Percentiles rank a stretch among this genome's conserved stretches.
Conservation (phyloP, 30 jellyfish, hydroid and myxozoan genomes). For the Aurelia sp. region DNA sequence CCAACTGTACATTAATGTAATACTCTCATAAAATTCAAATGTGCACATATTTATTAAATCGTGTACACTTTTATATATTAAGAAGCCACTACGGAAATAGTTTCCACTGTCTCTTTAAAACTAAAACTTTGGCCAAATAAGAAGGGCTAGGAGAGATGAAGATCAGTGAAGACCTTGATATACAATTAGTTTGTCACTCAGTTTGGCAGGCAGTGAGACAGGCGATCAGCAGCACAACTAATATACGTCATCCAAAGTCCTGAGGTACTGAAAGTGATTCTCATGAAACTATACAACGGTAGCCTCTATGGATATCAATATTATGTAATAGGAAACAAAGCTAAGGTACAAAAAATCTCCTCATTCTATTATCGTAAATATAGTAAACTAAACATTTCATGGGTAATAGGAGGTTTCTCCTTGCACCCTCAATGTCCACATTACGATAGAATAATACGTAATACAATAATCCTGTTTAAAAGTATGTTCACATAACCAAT, state of each 20-base stretch:
- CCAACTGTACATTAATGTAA: constrained; percentile 51
- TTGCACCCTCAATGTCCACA: constrained; percentile 40
- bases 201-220: background rate
- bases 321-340: constrained; percentile 60
- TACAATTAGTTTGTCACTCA: background rate
- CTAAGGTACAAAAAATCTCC: constrained; percentile 72
- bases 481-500: constrained; percentile 68
- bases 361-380: constrained; percentile 77
- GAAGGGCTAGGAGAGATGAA: background rate
- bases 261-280: background rate
- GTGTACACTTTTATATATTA: constrained; percentile 27
- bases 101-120: constrained; percentile 46
- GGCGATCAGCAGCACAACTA: background rate
- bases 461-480: constrained; percentile 44
- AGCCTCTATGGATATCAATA: constrained; percentile 58
- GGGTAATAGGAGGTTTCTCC: constrained; percentile 26
- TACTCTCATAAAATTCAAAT: constrained; percentile 69
- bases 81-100: constrained; percentile 47
- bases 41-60: constrained; percentile 63
- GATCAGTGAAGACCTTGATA: background rate
- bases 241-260: background rate
- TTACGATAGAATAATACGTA: constrained; percentile 37
- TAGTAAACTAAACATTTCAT: constrained; percentile 56
- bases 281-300: constrained; percentile 73
- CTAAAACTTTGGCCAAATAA: constrained; percentile 33